Evolutionary conservation across 1,140 invertebrate species (phyloP).

Genomic region (Cardiocondyla obscurior): DNA sequence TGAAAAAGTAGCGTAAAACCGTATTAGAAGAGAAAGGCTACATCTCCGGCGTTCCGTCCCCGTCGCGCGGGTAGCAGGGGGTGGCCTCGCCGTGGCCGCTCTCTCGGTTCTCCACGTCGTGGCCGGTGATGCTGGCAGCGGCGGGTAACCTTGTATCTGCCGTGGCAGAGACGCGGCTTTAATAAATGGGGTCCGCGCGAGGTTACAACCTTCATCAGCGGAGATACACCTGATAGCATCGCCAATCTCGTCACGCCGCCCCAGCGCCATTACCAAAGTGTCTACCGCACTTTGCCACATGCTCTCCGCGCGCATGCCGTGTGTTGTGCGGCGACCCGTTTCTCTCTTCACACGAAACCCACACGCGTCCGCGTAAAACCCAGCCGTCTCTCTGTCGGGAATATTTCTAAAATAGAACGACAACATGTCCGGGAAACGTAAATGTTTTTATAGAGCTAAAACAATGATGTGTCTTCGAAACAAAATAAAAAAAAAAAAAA

Average conservation of each 20-base stretch:
- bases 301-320: constrained; percentile 28
- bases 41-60: constrained; percentile 20
- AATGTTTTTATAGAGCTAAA: background rate
- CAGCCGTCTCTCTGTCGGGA: background rate
- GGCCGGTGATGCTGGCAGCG: constrained; percentile 49
- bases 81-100: background rate
- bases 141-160: constrained; percentile 54
- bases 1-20: constrained; percentile 37
- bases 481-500: background rate
- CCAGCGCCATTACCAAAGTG: constrained; percentile 75
- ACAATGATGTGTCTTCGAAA: background rate
- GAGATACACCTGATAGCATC: constrained; percentile 79
- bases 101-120: constrained; percentile 8
- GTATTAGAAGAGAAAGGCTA: constrained; percentile 39
- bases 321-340: constrained; percentile 31
- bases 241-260: constrained; percentile 77
- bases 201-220: constrained; percentile 81
- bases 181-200: constrained; percentile 78
- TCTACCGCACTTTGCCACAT: constrained; percentile 70
- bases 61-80: constrained; percentile 14
- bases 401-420: constrained; percentile 19
- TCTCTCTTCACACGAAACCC: constrained; percentile 15
- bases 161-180: constrained; percentile 73
- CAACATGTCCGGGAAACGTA: background rate
- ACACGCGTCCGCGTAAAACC: background rate